Evolutionary conservation across 1,140 invertebrate species (phyloP), one percentile per base, ranked within the genome.

Genomic region (Saccostrea echinata): DNA sequence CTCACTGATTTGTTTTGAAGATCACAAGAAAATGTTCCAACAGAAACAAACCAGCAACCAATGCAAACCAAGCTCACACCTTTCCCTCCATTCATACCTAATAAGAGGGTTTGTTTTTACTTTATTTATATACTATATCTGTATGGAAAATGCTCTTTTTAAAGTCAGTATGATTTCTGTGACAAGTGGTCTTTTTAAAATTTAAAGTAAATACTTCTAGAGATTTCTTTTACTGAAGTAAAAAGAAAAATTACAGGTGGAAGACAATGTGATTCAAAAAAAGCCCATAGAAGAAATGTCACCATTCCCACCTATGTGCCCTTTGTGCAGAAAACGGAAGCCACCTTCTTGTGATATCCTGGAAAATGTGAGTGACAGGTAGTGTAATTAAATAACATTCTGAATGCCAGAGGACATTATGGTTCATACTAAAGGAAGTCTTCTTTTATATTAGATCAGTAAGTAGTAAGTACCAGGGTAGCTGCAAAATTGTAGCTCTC

Each of bases 221-320:
- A n/a, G 8, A 61, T 64, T 21, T 64, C 16, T 21, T 18, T n/a
- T 21, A 24, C 21, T 4, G 24, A 64, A 64, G 57, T 3, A 21
- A 64, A 64, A n/a, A 24, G 0, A 9, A 64, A 21, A 64, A 64
- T 9, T 24, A 0, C 18, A 64, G 57, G 1, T 64, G 21, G 57
- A 64, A 64, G 24, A 64, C 21, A n/a, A 21, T 1, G 43, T 43
- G 6, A 43, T 6, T 43, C 1, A 43, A 6, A 43, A 43, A 43
- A 43, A 43, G 43, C 43, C 43, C 43, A 43, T 43, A 43, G 43
- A 9, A 43, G 55, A 61, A 16, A 12, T 30, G 24, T 33, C 68
- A 30, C 27, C 68, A 30, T 76, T 76, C 27, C 68, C 68, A 76
- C 68, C 68, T 27, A 76, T 76, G 68, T 76, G 68, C 16, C 30